These are phyloP conservation scores for Yponomeuta plumbellus DNA, from an alignment of 2,888 invertebrate genomes.

Conservation along the genomic window DNA sequence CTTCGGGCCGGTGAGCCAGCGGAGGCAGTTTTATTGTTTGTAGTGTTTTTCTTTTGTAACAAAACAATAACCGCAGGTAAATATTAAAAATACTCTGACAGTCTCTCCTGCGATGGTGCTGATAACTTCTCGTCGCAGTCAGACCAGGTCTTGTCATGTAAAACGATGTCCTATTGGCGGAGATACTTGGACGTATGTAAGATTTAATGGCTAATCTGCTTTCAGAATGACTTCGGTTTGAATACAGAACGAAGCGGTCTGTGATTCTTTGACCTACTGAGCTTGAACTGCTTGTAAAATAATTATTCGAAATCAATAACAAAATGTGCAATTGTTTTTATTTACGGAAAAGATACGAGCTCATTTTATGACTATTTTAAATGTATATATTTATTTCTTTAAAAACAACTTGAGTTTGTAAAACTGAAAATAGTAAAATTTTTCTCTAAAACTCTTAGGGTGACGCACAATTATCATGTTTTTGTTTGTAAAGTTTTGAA, in stretches of 20 bases:
- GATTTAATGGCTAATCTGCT: neutral
- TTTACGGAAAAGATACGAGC: constrained; percentile 1
- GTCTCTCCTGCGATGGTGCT: no score
- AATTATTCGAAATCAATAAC: neutral
- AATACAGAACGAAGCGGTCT: neutral
- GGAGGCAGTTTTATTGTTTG: neutral
- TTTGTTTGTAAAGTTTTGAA: constrained; percentile 18
- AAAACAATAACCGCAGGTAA: neutral
- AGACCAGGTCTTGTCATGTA: neutral
- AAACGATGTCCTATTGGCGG: neutral
- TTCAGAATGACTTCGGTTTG: neutral
- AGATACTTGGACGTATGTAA: neutral
- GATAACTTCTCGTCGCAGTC: no score
- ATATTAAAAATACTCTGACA: no score
- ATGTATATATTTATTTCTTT: constrained; percentile 14
- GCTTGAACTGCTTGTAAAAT: neutral
- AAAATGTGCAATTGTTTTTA: constrained; percentile 7
- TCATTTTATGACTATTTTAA: constrained; percentile 8
- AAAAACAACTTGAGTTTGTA: constrained; percentile 31
- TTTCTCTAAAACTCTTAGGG: constrained; percentile 19
- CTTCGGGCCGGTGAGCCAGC: no score
- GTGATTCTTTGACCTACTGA: neutral
- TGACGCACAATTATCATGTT: constrained; percentile 40
- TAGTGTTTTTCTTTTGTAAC: neutral
- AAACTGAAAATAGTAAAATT: constrained; percentile 60